These are phyloP conservation scores for Glaucopsyche alexis DNA, from an alignment of 2,888 invertebrate genomes.

Conservation along the genomic window DNA sequence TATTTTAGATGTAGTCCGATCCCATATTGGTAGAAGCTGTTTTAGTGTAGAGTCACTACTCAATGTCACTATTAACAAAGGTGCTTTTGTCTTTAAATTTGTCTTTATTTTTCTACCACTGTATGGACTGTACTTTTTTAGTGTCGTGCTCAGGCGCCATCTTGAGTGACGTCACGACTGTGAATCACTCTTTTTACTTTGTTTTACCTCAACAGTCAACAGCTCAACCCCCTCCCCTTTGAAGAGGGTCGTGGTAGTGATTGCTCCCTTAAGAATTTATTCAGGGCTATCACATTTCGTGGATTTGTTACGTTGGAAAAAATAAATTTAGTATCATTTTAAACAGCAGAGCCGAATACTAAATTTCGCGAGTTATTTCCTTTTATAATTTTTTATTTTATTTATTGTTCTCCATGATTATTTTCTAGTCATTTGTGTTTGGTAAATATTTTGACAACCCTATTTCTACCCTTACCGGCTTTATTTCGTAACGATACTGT, in stretches of 20 bases:
- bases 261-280: slow-evolving; percentile 26
- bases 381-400: too few relatives aligned
- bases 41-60: too few relatives aligned
- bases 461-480: slow-evolving; percentile 8
- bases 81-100: not conserved
- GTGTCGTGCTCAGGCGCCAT: not conserved
- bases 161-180: not conserved
- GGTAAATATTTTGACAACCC: not conserved
- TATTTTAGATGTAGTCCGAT: too few relatives aligned
- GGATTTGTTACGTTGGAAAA: not conserved
- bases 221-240: slow-evolving; percentile 37
- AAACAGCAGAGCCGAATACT: too few relatives aligned
- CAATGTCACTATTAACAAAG: too few relatives aligned
- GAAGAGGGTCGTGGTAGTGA: slow-evolving; percentile 27
- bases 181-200: slow-evolving; percentile 33
- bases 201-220: slow-evolving; percentile 44
- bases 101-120: not conserved
- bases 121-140: not conserved
- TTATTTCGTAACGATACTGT: slow-evolving; percentile 21
- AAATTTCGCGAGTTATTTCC: too few relatives aligned
- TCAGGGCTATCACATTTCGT: slow-evolving; percentile 1
- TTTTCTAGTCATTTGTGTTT: not conserved
- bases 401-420: too few relatives aligned
- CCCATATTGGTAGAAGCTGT: too few relatives aligned
- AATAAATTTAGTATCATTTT: not conserved